Conservation (phyloP, 1,140 invertebrate genomes). For the Panulirus ornatus region DNA sequence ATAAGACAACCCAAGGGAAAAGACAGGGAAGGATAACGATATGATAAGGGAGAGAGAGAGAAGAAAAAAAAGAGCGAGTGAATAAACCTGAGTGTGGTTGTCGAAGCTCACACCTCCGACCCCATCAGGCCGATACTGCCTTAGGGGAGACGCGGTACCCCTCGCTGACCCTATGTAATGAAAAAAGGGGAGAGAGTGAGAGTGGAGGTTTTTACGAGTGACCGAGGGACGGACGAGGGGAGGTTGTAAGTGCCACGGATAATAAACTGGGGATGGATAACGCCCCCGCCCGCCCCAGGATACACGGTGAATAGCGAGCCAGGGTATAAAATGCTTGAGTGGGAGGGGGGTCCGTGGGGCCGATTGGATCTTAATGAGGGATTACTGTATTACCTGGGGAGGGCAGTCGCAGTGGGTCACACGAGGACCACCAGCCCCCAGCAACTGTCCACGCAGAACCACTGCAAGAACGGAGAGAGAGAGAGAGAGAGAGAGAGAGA, state of each 20-base stretch:
- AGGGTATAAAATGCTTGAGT: slow-evolving; percentile 43
- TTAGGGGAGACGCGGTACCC: slow-evolving; percentile 47
- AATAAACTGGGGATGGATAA: slow-evolving; percentile 59
- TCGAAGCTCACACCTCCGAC: not conserved
- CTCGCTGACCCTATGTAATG: slow-evolving; percentile 61
- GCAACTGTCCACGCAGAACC: too few species aligned
- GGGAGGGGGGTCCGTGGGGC: not conserved
- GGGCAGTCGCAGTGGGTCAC: too few species aligned
- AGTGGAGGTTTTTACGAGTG: slow-evolving; percentile 67
- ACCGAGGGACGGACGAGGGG: slow-evolving; percentile 55
- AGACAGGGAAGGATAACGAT: too few species aligned
- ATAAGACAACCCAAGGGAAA: slow-evolving; percentile 1
- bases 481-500: not conserved
- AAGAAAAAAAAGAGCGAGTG: slow-evolving; percentile 30
- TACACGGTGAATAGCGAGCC: slow-evolving; percentile 55
- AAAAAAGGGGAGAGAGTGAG: slow-evolving; percentile 68
- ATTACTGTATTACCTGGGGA: slow-evolving; percentile 45
- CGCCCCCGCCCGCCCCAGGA: not conserved
- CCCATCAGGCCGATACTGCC: slow-evolving; percentile 62
- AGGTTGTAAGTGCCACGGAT: slow-evolving; percentile 65
- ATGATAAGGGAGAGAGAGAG: slow-evolving; percentile 13
- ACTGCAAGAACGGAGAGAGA: slow-evolving; percentile 7
- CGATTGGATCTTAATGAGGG: slow-evolving; percentile 54
- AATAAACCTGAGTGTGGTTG: slow-evolving; percentile 27
- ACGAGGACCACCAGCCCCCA: too few species aligned